A percentile compares a stretch with the other conserved stretches of the same genome.
These are phyloP conservation scores for Rhodeus uyekii DNA, from an alignment of 2,797 vertebrate species.

Conservation along the genomic window DNA sequence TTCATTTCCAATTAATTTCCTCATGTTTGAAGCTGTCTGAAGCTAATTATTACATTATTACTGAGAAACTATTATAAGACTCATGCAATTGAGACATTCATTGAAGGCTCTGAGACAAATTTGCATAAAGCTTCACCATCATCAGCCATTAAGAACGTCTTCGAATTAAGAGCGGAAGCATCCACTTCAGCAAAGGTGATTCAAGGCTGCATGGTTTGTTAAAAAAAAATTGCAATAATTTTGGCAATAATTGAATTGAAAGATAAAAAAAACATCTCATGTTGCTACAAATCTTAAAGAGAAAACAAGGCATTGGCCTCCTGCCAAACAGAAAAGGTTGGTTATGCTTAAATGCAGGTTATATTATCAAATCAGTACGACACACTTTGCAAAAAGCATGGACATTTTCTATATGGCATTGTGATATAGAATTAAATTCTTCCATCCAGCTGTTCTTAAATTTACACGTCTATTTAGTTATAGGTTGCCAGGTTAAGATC, in stretches of 20 bases:
- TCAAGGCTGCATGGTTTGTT: neutral
- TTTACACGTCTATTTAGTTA: no score
- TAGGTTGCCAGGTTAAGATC: no score
- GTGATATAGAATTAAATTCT: no score
- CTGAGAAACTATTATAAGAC: constrained; percentile 28
- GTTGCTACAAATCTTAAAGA: no score
- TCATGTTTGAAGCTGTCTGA: constrained; percentile 35
- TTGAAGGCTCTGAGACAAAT: constrained; percentile 12
- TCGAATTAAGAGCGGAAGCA: neutral
- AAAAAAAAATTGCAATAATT: neutral
- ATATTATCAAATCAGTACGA: no score
- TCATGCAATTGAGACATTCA: constrained; percentile 3
- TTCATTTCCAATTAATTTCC: constrained; percentile 37
- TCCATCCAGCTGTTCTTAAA: no score
- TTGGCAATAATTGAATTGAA: neutral
- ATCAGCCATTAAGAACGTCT: neutral
- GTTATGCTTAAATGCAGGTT: no score
- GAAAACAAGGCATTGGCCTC: no score
- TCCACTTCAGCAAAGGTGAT: neutral
- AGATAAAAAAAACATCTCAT: neutral
- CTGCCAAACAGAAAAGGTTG: no score
- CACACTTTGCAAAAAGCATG: no score
- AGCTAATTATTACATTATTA: constrained; percentile 43
- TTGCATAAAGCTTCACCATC: neutral
- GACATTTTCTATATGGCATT: no score